Base-by-base conservation (phyloP, 2,113 vertebrate genomes). In the Archilochus colubris region DNA sequence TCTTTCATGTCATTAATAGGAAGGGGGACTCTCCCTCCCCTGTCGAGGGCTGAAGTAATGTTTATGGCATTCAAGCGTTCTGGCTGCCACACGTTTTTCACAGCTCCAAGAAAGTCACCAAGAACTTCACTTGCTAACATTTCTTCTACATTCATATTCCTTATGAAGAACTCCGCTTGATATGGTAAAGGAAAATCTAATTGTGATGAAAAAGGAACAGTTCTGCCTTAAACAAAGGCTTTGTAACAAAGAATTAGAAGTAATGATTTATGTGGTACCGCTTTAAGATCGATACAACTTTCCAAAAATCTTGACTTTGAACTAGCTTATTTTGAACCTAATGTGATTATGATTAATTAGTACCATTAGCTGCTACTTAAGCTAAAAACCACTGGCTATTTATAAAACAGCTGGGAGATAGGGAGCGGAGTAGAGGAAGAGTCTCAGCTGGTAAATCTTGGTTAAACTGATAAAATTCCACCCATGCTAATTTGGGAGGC, bases 111-210 rank as follows among this genome's bases (percentile, higher is more conserved):
- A 77, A 99, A 99, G 96, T 99, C 99, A 5, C 99, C 99, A 48
- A 99, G 98, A 81, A 99, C 98, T 97, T 99, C 99, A 38, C 99
- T 99, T 93, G 99, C 99, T 94, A 99, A 95, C 98, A 99, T 99
- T 96, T 99, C 99, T 96, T 99, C 99, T 48, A 99, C 99, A 2
- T 99, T 99, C 99, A 99, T 99, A 93, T 99, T 99, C 95, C 97
- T 99, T 94, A 99, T 98, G 98, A 99, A 99, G 97, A 99, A 99
- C 96, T 99, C 99, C 0, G 99, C 99, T 97, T 99, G 99, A 92
- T 98, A 99, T 0, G 98, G 99, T 55, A 99, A 97, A 2, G 99
- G 99, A 96, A 99, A 99, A 96, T 99, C 99, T 99, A 95, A 31
- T 89, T 82, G 91, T 31, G 86, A 82, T 44, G 79, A 75, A 80